Conservation (phyloP, 2,797 vertebrate genomes). For the Nyctalus aviator region DNA sequence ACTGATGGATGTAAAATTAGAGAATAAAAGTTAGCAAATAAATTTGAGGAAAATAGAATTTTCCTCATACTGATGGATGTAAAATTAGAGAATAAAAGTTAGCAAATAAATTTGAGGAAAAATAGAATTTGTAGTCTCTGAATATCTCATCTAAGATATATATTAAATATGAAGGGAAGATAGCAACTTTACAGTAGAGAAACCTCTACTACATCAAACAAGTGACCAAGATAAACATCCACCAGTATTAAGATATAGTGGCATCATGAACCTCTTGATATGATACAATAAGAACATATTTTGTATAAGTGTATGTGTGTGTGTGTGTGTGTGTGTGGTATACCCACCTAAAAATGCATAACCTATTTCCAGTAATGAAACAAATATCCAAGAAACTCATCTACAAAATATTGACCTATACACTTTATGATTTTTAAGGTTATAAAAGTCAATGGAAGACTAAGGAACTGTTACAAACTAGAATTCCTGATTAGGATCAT, state of each 20-base stretch:
- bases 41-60: too few relatives aligned
- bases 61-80: too few relatives aligned
- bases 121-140: background rate
- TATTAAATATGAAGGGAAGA: background rate
- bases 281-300: background rate
- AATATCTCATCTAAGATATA: background rate
- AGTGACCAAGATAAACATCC: background rate
- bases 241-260: background rate
- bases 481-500: background rate
- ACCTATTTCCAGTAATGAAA: background rate
- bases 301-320: background rate
- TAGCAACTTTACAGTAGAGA: background rate
- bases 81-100: too few relatives aligned
- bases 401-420: background rate
- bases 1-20: too few relatives aligned
- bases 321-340: background rate
- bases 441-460: background rate
- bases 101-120: slow-evolving; percentile 23
- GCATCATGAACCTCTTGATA: background rate
- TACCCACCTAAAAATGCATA: background rate
- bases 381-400: background rate
- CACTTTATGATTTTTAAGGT: background rate
- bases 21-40: too few relatives aligned
- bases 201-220: background rate
- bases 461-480: background rate